Percentiles rank a stretch among this genome's conserved stretches.
phyloP scores from a whole-genome alignment of 2,113 vertebrate species.

The Xiphias gladius region DNA sequence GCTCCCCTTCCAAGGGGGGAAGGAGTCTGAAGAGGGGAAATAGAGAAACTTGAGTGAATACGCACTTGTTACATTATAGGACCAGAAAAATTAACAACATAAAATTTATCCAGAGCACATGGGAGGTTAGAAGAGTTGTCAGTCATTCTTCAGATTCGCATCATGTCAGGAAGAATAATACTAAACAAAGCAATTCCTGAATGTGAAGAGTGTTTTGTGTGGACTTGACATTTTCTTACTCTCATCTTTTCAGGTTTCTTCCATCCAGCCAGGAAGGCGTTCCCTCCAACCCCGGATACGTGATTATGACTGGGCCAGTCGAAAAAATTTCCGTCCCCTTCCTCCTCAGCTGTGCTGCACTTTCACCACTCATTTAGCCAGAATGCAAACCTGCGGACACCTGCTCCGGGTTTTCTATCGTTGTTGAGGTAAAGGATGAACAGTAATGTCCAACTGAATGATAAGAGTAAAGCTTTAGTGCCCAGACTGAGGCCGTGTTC shows the following conservation, averaged over 20 bases:
- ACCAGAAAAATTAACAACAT: neutral
- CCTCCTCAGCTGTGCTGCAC: neutral
- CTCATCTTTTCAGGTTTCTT: slow-evolving; percentile 15
- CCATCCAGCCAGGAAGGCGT: neutral
- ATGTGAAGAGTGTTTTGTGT: neutral
- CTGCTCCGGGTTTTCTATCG: neutral
- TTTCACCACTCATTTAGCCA: slow-evolving; percentile 15
- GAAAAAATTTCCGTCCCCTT: neutral
- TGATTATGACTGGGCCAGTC: neutral
- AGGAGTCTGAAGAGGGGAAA: neutral
- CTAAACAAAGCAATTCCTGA: neutral
- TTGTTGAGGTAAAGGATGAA: slow-evolving; percentile 2
- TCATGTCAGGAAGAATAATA: neutral
- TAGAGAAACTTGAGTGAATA: neutral
- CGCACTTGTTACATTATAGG: neutral
- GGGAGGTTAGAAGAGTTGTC: too few relatives aligned
- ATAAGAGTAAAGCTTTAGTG: neutral
- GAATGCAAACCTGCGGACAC: slow-evolving; percentile 6
- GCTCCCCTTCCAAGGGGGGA: neutral
- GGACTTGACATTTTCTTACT: neutral
- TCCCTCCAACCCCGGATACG: neutral
- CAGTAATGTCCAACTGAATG: neutral
- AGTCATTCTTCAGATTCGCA: too few relatives aligned
- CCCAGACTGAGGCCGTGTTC: neutral
- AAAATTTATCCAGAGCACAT: neutral